phyloP scores from a whole-genome alignment of 92 coral and sea anemone genomes.

The Hydrozoanthus gracilis region DNA sequence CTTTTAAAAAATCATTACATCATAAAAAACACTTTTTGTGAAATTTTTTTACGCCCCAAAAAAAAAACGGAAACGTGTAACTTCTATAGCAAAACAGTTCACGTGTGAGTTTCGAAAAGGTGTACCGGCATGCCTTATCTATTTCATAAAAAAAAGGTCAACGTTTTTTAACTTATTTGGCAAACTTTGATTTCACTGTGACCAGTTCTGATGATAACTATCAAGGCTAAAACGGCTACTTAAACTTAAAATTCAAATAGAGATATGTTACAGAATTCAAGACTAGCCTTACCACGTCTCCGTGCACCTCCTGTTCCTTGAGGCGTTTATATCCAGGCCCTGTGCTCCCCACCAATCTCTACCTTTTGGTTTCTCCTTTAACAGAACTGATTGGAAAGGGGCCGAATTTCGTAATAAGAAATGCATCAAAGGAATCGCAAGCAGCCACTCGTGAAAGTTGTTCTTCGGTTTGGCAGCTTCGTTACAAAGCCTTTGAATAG shows the following conservation, averaged over 20 bases:
- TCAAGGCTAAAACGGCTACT: background rate
- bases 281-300: slow-evolving; percentile 16
- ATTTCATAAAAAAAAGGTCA: too few species aligned
- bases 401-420: slow-evolving; percentile 65
- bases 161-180: too few species aligned
- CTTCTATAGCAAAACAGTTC: too few species aligned
- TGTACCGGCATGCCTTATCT: too few species aligned
- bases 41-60: too few species aligned
- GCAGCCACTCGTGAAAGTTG: slow-evolving; percentile 66
- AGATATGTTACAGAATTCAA: background rate
- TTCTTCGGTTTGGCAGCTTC: slow-evolving; percentile 4
- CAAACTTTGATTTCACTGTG: too few species aligned
- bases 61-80: too few species aligned
- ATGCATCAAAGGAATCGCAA: slow-evolving; percentile 80
- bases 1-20: too few species aligned
- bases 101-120: too few species aligned
- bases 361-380: slow-evolving; percentile 51
- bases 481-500: slow-evolving; percentile 56
- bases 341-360: slow-evolving; percentile 70
- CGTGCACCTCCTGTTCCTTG: background rate
- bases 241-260: background rate
- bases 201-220: background rate
- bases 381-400: slow-evolving; percentile 59
- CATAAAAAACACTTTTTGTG: too few species aligned
- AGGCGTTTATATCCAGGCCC: slow-evolving; percentile 51